Base-by-base conservation (phyloP, 2,797 vertebrate genomes). In the Novumbra hubbsi region DNA sequence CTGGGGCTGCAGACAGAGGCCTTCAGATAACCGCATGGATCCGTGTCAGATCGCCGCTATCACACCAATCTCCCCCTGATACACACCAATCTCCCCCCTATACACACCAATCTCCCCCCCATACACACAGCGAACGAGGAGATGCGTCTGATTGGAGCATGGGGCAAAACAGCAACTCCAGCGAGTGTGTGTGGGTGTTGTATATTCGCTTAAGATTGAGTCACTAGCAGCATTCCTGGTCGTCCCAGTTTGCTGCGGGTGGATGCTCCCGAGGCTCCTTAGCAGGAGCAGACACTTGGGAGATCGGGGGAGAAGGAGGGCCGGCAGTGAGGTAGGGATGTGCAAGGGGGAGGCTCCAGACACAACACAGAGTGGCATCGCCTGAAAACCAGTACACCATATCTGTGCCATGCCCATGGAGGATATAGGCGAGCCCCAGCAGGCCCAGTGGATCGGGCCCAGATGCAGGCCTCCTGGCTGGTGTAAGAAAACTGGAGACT, bases 61-160 rank as follows among this genome's bases (percentile, higher is more conserved):
- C 71, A 63, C 72, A 66, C 68, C 16, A 27, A 68, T 70, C 24
- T 79, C 34, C 24, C 65, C 21, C 67, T 21, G 74, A 69, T 64
- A 60, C 55, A 60, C 55, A 60, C n/a, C n/a, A n/a, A n/a, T n/a
- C n/a, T n/a, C 57, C n/a, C 57, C n/a, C 57, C n/a, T n/a, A 24
- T n/a, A 24, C 57, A 12, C 57, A 24, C 19, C 2, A 19, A 60
- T n/a, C 19, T n/a, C 6, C n/a, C 9, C 24, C 63, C 12, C 67
- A 64, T 45, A 64, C 41, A 52, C 45, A 79, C 55, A 79, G 66
- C 75, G 69, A 78, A 57, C 38, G 15, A 73, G 45, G 41, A 70
- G 48, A 50, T 52, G 16, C n/a, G 12, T 50, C 16, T 27, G 27
- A 48, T 50, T 48, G 27, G n/a, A 17, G 34, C 45, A 50, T 70